Conservation (phyloP, 2,888 invertebrate genomes). For the Calameuta idolon region DNA sequence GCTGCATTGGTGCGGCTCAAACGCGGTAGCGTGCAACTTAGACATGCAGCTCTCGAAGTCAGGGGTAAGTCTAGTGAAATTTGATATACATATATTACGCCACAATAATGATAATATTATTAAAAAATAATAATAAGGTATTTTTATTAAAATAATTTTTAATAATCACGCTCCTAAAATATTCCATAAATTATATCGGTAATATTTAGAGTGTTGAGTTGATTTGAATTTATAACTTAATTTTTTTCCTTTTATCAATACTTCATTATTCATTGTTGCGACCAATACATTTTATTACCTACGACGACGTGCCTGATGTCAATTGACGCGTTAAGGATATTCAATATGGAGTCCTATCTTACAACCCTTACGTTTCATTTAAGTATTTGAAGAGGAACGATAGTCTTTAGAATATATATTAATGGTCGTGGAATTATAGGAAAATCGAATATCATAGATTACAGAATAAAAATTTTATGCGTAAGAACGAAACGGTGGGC, state of each 20-base stretch:
- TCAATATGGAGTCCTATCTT: not conserved
- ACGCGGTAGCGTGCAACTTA: constrained; percentile 71
- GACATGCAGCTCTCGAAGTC: constrained; percentile 71
- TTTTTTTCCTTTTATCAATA: not conserved
- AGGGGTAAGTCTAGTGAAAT: constrained; percentile 64
- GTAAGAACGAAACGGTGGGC: not conserved
- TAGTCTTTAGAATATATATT: not conserved
- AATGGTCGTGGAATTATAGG: not conserved
- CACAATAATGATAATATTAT: not conserved
- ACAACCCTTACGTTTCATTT: not conserved
- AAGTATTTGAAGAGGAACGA: not conserved
- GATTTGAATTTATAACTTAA: not conserved
- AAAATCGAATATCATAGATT: not conserved
- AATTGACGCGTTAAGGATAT: not conserved
- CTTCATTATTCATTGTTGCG: not conserved
- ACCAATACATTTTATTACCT: not conserved
- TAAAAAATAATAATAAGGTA: not conserved
- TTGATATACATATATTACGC: not conserved
- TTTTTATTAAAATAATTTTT: not conserved
- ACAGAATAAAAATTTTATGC: not conserved
- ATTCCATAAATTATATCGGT: not conserved
- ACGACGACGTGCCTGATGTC: not conserved
- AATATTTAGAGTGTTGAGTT: not conserved
- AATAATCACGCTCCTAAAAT: not conserved
- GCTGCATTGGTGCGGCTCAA: constrained; percentile 67